Percentiles rank a stretch among this genome's conserved stretches.
Conservation (phyloP, 2,797 vertebrate species). For the Neopelma chrysocephalum region DNA sequence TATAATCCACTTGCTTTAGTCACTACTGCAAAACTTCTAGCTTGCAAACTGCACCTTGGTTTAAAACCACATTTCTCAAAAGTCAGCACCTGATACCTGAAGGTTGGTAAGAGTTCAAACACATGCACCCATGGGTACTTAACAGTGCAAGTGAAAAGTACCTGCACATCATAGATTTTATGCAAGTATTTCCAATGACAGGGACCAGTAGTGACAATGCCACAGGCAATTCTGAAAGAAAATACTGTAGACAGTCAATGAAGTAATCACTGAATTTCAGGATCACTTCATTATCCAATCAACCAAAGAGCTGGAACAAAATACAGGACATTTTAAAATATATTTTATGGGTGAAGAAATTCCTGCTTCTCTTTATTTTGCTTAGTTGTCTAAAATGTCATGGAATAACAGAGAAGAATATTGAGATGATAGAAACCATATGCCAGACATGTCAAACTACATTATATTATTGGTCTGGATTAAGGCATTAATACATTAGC, state of each 20-base stretch:
- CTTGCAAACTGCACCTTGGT: background rate
- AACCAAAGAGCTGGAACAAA: slow-evolving; percentile 51
- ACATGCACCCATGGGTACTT: background rate
- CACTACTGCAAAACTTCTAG: background rate
- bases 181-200: background rate
- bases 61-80: background rate
- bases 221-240: slow-evolving; percentile 23
- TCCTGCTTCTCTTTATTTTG: slow-evolving; percentile 66
- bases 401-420: slow-evolving; percentile 52
- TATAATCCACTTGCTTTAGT: background rate
- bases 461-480: slow-evolving; percentile 62
- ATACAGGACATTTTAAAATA: slow-evolving; percentile 31
- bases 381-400: slow-evolving; percentile 59
- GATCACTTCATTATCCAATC: slow-evolving; percentile 50
- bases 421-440: slow-evolving; percentile 67
- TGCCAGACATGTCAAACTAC: slow-evolving; percentile 61
- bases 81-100: background rate
- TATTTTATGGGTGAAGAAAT: slow-evolving; percentile 53
- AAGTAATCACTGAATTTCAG: slow-evolving; percentile 41
- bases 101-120: background rate
- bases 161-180: background rate
- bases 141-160: background rate
- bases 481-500: slow-evolving; percentile 65
- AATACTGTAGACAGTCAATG: slow-evolving; percentile 19
- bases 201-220: background rate